These are phyloP conservation scores for Chelon labrosus DNA, from an alignment of 2,797 vertebrate genomes.

Conservation along the genomic window DNA sequence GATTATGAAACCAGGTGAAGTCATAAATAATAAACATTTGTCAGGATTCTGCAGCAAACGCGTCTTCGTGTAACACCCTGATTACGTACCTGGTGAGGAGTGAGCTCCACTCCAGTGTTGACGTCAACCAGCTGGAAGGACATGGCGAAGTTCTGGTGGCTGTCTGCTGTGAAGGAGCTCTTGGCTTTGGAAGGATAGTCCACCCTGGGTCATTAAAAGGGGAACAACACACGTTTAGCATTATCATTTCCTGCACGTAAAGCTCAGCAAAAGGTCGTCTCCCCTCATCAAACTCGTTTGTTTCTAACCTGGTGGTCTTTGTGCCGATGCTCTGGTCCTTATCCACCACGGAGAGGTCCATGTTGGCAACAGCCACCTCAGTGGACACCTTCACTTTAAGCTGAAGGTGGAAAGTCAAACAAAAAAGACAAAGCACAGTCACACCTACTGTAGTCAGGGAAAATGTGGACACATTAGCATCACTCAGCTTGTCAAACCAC, in stretches of 20 bases:
- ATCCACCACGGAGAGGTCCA: slow-evolving; percentile 97
- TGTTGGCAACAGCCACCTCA: slow-evolving; percentile 94
- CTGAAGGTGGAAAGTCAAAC: slow-evolving; percentile 75
- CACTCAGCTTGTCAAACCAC: background rate
- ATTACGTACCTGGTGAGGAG: slow-evolving; percentile 93
- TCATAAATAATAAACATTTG: background rate
- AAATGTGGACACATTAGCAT: background rate
- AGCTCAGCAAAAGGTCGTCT: background rate
- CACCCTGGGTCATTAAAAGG: slow-evolving; percentile 83
- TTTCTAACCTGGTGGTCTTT: slow-evolving; percentile 92
- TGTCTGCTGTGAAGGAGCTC: slow-evolving; percentile 92
- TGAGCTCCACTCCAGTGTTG: slow-evolving; percentile 94
- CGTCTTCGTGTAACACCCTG: background rate
- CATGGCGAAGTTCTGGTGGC: slow-evolving; percentile 98
- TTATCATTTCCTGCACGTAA: background rate
- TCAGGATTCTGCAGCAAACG: background rate
- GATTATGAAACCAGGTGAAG: background rate
- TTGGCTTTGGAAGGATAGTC: slow-evolving; percentile 94
- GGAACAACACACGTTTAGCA: background rate
- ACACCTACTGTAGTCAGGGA: background rate
- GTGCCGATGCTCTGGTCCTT: slow-evolving; percentile 99
- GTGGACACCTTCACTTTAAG: slow-evolving; percentile 98
- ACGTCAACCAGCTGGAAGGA: slow-evolving; percentile 95
- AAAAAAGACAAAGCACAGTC: background rate
- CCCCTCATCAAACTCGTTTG: background rate